phyloP scores from a whole-genome alignment of 1,140 invertebrate species.

The Drosophila pandora region DNA sequence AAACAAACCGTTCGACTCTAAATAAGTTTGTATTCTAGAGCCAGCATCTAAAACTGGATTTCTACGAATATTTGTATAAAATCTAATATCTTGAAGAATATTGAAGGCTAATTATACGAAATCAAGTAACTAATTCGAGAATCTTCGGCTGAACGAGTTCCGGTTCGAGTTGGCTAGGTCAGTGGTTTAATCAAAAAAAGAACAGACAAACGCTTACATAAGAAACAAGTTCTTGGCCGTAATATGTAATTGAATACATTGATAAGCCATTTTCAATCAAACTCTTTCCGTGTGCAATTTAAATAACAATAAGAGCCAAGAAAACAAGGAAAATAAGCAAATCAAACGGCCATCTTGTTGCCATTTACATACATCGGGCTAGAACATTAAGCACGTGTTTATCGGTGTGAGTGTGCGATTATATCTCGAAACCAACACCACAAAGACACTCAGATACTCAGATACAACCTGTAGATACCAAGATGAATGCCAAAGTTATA shows the following conservation, averaged over 20 bases:
- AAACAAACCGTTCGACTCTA: not conserved
- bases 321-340: constrained; percentile 6
- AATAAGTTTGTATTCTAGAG: not conserved
- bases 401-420: constrained; percentile 23
- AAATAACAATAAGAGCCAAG: constrained; percentile 70
- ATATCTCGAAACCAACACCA: constrained; percentile 1
- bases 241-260: constrained; percentile 43
- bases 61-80: constrained; percentile 5
- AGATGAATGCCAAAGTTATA: constrained; percentile 80
- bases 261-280: constrained; percentile 28
- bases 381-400: constrained; percentile 47
- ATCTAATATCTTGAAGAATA: constrained; percentile 10
- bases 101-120: constrained; percentile 26
- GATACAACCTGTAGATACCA: constrained; percentile 37
- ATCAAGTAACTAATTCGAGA: constrained; percentile 37
- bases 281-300: constrained; percentile 74
- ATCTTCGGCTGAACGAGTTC: constrained; percentile 40
- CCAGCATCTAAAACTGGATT: constrained; percentile 16
- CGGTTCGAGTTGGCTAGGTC: constrained; percentile 51
- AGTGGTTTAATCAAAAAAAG: constrained; percentile 39
- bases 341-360: constrained; percentile 15
- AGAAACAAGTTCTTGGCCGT: constrained; percentile 24
- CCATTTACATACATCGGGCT: constrained; percentile 46
- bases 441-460: constrained; percentile 24
- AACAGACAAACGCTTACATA: constrained; percentile 18